Conservation (phyloP, 2,797 vertebrate genomes). For the Vespertilio murinus region DNA sequence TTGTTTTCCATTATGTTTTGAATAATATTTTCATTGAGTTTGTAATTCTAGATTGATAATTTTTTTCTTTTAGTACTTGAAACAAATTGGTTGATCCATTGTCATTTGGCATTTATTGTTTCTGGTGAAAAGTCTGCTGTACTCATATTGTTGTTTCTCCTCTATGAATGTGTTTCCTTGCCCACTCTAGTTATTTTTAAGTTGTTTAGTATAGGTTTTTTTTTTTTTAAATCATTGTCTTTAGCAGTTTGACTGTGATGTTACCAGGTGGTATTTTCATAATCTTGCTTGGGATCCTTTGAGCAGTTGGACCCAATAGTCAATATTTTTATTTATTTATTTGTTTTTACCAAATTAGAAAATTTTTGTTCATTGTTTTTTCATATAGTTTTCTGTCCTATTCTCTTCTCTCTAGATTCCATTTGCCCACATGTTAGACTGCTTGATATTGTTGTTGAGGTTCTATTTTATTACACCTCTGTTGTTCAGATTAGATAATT, state of each 20-base stretch:
- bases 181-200: neutral
- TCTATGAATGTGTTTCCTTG: neutral
- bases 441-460: neutral
- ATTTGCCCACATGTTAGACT: neutral
- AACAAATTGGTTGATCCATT: neutral
- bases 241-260: neutral
- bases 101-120: conserved; percentile 27
- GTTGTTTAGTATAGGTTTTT: neutral
- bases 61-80: neutral
- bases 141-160: neutral
- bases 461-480: neutral
- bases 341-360: neutral
- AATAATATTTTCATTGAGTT: conserved; percentile 20
- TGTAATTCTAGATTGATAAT: neutral
- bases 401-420: neutral
- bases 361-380: neutral
- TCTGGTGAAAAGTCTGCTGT: neutral
- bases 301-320: neutral
- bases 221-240: neutral
- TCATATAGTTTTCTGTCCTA: neutral
- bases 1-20: conserved; percentile 4
- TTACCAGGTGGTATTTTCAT: neutral
- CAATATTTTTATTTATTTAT: neutral
- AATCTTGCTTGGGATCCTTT: neutral
- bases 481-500: neutral